Evolutionary conservation across 2,797 vertebrate genomes (phyloP), one percentile per base, ranked within the genome.

Genomic region (Falco cherrug): DNA sequence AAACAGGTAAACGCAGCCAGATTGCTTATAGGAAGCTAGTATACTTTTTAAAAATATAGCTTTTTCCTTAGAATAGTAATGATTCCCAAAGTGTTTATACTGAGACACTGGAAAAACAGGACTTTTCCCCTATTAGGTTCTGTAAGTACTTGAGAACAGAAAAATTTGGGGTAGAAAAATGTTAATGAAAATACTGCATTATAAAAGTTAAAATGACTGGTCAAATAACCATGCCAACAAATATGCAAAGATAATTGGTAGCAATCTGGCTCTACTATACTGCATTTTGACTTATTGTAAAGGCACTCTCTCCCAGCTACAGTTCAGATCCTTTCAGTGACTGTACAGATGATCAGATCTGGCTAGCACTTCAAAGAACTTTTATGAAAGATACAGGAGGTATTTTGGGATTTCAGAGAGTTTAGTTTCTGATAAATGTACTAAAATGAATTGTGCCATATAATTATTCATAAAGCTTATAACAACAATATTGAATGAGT

Each of bases 281-380:
- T 77, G 39, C 50, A 35, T 68, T 82, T 78, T 63, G 5, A 22
- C 43, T 75, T 45, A 43, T 78, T 83, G 35, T 6, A 53, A 81
- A 75, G 39, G 31, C 60, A 24, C 12, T 68, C 43, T 20, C 16
- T 65, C 83, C 19, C 86, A 99, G 98, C 88, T 98, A 98, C 94
- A 99, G 98, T 95, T 94, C 98, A 50, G 98, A 98, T 90, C 98
- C 98, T 19, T 99, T 98, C 80, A 76, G 94, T 75, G 97, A 85
- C 26, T 97, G 97, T 96, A 97, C 67, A 2, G 98, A 99, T 18
- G 95, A 99, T 70, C 96, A 97, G 78, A 97, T 99, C 89, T 99
- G 98, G 98, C 50, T 84, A n/a, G 98, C 97, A 8, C 98, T 99
- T 96, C 98, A 98, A 93, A 98, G 97, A 89, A 99, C 98, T 8